Evolutionary conservation across 2,888 invertebrate species (phyloP).

Genomic region (Epinotia nisella): DNA sequence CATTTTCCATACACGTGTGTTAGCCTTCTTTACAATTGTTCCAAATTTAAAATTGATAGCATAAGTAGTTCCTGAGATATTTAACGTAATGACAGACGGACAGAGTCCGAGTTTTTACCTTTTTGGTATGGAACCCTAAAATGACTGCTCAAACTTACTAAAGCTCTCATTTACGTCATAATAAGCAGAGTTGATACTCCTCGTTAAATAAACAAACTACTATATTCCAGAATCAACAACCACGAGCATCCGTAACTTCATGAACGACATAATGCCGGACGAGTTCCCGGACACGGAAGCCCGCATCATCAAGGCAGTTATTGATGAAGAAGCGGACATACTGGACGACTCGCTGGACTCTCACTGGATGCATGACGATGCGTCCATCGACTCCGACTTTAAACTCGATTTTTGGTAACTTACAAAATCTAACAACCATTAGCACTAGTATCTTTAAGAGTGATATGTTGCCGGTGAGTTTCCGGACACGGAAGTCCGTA

Average conservation of each 20-base stretch:
- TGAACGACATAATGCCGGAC: constrained; percentile 71
- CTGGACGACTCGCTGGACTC: constrained; percentile 77
- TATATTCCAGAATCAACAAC: constrained; percentile 73
- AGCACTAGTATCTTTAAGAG: constrained; percentile 78
- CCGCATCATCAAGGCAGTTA: constrained; percentile 71
- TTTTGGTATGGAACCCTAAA: no score
- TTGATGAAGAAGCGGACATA: constrained; percentile 74
- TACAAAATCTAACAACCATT: constrained; percentile 74
- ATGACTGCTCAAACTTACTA: no score
- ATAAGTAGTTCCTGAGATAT: no score
- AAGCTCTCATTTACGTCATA: no score
- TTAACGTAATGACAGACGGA: no score
- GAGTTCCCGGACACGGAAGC: constrained; percentile 73
- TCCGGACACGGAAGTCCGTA: constrained; percentile 65
- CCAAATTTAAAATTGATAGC: no score
- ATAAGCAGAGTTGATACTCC: no score
- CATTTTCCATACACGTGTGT: no score
- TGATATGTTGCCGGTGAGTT: constrained; percentile 69
- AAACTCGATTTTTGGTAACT: constrained; percentile 68
- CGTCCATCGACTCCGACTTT: constrained; percentile 66
- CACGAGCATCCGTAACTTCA: constrained; percentile 78
- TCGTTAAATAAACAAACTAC: background rate
- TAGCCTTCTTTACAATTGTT: no score
- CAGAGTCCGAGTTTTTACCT: no score
- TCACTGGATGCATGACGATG: constrained; percentile 75